phyloP scores from a whole-genome alignment of 1,140 invertebrate genomes.

The Spodoptera litura region DNA sequence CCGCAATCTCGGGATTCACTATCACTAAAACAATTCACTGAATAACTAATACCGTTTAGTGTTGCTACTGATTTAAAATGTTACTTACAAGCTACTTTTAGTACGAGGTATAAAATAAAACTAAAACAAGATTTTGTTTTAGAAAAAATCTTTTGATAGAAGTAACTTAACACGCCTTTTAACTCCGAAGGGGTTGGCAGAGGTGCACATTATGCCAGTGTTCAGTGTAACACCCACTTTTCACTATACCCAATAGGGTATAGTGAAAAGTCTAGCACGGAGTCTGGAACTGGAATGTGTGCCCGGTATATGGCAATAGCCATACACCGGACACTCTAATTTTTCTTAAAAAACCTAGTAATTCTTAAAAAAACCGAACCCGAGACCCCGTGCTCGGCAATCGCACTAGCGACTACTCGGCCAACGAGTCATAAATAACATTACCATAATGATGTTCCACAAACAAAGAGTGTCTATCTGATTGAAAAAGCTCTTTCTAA shows the following conservation, averaged over 20 bases:
- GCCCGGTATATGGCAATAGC: no score
- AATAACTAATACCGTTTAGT: slow-evolving; percentile 20
- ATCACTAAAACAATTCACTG: slow-evolving; percentile 18
- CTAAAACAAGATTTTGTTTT: not conserved
- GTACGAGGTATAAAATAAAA: not conserved
- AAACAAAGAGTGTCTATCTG: slow-evolving; percentile 29
- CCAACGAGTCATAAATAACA: not conserved
- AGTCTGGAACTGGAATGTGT: no score
- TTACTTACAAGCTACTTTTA: not conserved
- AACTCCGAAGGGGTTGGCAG: no score
- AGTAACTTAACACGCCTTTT: not conserved
- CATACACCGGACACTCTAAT: no score
- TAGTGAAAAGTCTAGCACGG: no score
- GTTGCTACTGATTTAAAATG: not conserved
- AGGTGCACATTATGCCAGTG: no score
- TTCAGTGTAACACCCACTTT: no score
- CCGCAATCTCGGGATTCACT: slow-evolving; percentile 10
- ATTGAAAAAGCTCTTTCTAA: slow-evolving; percentile 21
- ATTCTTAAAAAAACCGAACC: no score
- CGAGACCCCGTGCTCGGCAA: no score
- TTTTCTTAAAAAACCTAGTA: no score
- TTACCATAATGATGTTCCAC: not conserved
- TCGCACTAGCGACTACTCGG: not conserved
- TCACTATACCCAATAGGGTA: no score
- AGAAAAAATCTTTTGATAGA: not conserved